phyloP scores from a whole-genome alignment of 2,888 invertebrate genomes.

The Lymantria dispar region DNA sequence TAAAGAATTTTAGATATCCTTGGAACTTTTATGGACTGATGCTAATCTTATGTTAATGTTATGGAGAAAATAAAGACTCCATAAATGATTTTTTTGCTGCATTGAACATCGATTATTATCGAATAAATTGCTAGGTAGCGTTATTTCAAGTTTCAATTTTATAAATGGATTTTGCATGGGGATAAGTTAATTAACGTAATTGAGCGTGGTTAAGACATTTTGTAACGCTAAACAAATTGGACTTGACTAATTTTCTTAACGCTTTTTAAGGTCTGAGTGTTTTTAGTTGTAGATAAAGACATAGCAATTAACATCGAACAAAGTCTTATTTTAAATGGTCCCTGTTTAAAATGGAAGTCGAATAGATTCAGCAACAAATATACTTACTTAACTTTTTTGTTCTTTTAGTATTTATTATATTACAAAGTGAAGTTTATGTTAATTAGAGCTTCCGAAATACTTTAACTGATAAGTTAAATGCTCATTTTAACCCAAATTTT shows the following conservation, averaged over 20 bases:
- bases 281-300: conserved; percentile 1
- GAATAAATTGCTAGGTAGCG: conserved; percentile 38
- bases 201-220: conserved; percentile 12
- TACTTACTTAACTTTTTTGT: not conserved
- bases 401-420: not conserved
- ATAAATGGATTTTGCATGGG: conserved; percentile 33
- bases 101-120: conserved; percentile 30
- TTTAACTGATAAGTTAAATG: not conserved
- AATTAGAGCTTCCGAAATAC: not conserved
- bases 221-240: conserved; percentile 13
- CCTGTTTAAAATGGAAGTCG: not conserved
- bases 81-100: conserved; percentile 37
- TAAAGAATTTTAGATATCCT: conserved; percentile 38
- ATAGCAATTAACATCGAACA: not conserved
- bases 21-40: conserved; percentile 51
- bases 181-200: conserved; percentile 23
- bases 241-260: conserved; percentile 6
- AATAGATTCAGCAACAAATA: not conserved
- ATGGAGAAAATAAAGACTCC: conserved; percentile 29
- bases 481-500: not conserved
- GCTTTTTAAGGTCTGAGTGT: not conserved
- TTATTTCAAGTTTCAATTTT: conserved; percentile 31
- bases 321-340: not conserved
- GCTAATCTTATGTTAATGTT: conserved; percentile 22
- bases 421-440: not conserved